Evolutionary conservation across 2,888 invertebrate genomes (phyloP), one percentile per base, ranked within the genome.

Genomic region (Drosophila cracens): DNA sequence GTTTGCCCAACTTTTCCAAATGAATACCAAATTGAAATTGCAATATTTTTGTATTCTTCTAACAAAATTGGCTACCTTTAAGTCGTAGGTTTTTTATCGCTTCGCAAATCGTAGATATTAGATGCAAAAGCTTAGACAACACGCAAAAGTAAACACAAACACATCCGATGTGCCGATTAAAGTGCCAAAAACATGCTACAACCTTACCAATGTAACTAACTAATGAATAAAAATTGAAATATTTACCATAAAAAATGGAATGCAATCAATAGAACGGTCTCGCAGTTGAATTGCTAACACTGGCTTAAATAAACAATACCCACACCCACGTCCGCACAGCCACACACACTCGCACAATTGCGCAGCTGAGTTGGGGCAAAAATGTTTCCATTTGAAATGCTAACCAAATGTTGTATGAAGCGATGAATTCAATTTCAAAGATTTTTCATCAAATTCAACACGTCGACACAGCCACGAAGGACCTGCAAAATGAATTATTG

Each of bases 401-500:
- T 81, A 79, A 70, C 72, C 70, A 81, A 87, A 83, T 86, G 83
- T 62, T 77, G 66, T 52, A 66, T 66, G 54, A 48, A 60, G 75
- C 56, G 52, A 70, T 76, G 69, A 83, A 89, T 76, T 84, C 79
- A 87, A 84, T 84, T 85, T 84, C 34, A 79, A 82, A 71, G 51
- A 63, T 70, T 83, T 87, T 84, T 84, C 75, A 84, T 89, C 82
- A 79, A 73, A 74, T 78, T 75, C 81, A 72, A 74, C 78, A 86
- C 80, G 72, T 73, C 81, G 54, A 51, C 61, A 57, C 54, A 60
- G 25, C 4, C 36, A 18, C 27, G 36, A 53, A 61, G 70, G 58
- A 81, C 63, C 57, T 72, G 78, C 63, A 58, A 87, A 82, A 85
- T 89, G 82, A 85, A 84, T 85, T 85, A 85, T 89, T 82, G 89